Evolutionary conservation across 2,113 vertebrate species (phyloP).

Genomic region (Oncorhynchus gorbuscha): DNA sequence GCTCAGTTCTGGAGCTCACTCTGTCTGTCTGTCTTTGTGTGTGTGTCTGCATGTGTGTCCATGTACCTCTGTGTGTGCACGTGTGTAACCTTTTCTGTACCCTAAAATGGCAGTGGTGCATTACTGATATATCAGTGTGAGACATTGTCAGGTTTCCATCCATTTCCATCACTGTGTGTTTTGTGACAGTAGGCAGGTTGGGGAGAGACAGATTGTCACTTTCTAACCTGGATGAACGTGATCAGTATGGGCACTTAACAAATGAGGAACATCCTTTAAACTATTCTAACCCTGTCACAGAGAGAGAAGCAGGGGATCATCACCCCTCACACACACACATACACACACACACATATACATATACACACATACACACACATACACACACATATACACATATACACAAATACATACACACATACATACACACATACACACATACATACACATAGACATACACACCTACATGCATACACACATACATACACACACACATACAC

Average conservation of each 20-base stretch:
- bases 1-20: background rate
- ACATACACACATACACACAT: background rate
- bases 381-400: too few relatives aligned
- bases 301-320: background rate
- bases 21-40: background rate
- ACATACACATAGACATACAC: constrained; percentile 24
- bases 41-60: background rate
- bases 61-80: background rate
- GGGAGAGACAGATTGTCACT: constrained; percentile 56
- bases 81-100: background rate
- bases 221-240: constrained; percentile 56
- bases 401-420: too few relatives aligned
- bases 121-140: constrained; percentile 28
- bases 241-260: constrained; percentile 66
- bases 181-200: constrained; percentile 32
- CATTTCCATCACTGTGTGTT: constrained; percentile 55
- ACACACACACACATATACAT: constrained; percentile 9
- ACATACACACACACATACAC: constrained; percentile 20
- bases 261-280: constrained; percentile 68
- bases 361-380: background rate
- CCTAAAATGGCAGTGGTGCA: constrained; percentile 10
- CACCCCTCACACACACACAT: too few relatives aligned
- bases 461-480: constrained; percentile 11
- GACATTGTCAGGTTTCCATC: constrained; percentile 15
- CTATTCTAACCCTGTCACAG: constrained; percentile 63